Conservation (phyloP, 2,888 invertebrate species). For the Cyclophora punctaria region DNA sequence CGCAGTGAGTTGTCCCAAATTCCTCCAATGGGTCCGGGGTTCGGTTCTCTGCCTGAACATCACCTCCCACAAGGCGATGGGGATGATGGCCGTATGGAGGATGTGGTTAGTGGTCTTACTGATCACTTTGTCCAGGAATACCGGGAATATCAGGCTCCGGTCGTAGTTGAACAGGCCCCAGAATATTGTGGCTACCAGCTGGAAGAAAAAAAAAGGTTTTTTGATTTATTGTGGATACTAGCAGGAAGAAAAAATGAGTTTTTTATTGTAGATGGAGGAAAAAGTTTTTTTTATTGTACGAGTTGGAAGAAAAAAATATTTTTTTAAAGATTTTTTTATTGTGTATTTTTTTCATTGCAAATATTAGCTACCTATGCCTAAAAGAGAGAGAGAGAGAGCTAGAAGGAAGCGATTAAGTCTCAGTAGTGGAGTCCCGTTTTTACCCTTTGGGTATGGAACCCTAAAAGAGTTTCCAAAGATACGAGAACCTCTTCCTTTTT, state of each 20-base stretch:
- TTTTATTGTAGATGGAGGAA: too few species aligned
- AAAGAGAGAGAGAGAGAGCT: too few species aligned
- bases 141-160: constrained; percentile 43
- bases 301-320: too few species aligned
- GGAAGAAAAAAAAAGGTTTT: constrained; percentile 17
- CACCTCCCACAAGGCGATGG: constrained; percentile 45
- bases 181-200: constrained; percentile 50
- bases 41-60: constrained; percentile 32
- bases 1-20: constrained; percentile 30
- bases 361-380: too few species aligned
- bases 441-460: neutral
- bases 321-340: too few species aligned
- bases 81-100: constrained; percentile 49
- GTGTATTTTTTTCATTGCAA: too few species aligned
- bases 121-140: constrained; percentile 36
- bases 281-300: too few species aligned
- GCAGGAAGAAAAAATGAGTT: too few species aligned
- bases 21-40: constrained; percentile 39
- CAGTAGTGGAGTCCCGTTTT: neutral
- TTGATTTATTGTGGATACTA: too few species aligned
- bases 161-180: constrained; percentile 49
- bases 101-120: constrained; percentile 45
- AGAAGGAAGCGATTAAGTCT: too few species aligned
- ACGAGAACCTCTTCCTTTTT: too few species aligned
- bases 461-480: too few species aligned